A percentile compares a stretch with the other conserved stretches of the same genome.
phyloP scores from a whole-genome alignment of 2,888 invertebrate genomes.

The Dryobota labecula region DNA sequence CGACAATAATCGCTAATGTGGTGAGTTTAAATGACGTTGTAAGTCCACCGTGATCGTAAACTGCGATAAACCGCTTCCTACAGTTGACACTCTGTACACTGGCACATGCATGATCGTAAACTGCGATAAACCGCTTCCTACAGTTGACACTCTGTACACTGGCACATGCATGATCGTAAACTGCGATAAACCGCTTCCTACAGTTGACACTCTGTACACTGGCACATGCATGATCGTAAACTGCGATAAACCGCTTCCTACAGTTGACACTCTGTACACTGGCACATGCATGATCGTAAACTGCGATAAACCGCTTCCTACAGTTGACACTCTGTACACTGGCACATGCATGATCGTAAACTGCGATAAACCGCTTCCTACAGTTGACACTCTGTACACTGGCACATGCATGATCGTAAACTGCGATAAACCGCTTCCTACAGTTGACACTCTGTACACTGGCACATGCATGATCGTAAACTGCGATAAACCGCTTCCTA shows the following conservation, averaged over 20 bases:
- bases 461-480: conserved; percentile 1
- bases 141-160: conserved; percentile 14
- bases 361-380: conserved; percentile 5
- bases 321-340: conserved; percentile 14
- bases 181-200: conserved; percentile 5
- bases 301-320: conserved; percentile 5
- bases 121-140: conserved; percentile 5
- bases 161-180: conserved; percentile 1
- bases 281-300: conserved; percentile 1
- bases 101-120: conserved; percentile 1
- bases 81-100: conserved; percentile 14
- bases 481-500: conserved; percentile 5
- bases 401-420: conserved; percentile 1
- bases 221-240: conserved; percentile 1
- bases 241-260: conserved; percentile 5
- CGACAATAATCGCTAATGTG: conserved; percentile 17
- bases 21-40: conserved; percentile 21
- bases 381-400: conserved; percentile 14
- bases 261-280: conserved; percentile 14
- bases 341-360: conserved; percentile 1
- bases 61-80: conserved; percentile 5
- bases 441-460: conserved; percentile 14
- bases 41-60: conserved; percentile 3
- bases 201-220: conserved; percentile 14
- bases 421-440: conserved; percentile 5